Evolutionary conservation across 2,113 vertebrate species (phyloP).

Genomic region (Myrmophylax atrothorax): DNA sequence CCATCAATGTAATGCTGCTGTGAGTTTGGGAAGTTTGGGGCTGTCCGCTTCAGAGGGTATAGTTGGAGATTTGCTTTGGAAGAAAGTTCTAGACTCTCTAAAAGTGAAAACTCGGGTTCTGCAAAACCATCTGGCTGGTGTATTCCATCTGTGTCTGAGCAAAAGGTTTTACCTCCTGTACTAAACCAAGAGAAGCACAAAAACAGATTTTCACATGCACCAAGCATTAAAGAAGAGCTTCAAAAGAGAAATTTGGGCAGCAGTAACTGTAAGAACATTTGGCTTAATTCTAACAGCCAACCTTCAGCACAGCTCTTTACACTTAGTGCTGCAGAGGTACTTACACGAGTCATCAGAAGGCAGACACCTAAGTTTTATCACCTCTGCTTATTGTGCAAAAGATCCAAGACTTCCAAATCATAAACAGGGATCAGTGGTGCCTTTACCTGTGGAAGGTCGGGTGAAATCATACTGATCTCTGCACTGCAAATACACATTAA

Average conservation of each 20-base stretch:
- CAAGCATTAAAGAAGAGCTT: background rate
- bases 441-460: constrained; percentile 69
- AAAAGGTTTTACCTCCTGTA: background rate
- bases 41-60: background rate
- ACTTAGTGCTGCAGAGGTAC: background rate
- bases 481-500: constrained; percentile 78
- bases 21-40: background rate
- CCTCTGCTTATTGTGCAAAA: background rate
- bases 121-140: background rate
- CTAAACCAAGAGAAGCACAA: background rate
- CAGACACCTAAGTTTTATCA: background rate
- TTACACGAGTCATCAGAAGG: background rate
- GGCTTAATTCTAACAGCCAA: background rate
- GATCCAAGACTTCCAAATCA: background rate
- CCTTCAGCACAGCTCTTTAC: background rate
- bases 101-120: background rate
- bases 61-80: background rate
- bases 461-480: constrained; percentile 39
- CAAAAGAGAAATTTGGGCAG: background rate
- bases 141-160: background rate
- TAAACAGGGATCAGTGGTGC: background rate
- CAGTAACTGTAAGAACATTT: background rate
- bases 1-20: background rate
- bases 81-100: background rate
- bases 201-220: background rate